Evolutionary conservation across 2,888 invertebrate species (phyloP).

Genomic region (Tineola bisselliella): DNA sequence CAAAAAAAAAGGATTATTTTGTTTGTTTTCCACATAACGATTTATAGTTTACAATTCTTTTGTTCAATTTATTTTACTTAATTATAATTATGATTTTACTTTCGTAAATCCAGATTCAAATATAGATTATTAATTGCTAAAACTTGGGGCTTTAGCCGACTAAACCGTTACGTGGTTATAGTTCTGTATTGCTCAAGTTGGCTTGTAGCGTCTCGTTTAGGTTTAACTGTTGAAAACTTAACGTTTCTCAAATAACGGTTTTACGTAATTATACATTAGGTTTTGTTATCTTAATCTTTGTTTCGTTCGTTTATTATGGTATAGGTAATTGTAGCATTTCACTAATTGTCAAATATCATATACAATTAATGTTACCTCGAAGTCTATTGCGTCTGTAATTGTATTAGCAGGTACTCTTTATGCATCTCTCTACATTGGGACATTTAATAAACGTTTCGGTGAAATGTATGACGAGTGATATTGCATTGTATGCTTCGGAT

Average conservation of each 20-base stretch:
- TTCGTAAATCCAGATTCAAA: neutral
- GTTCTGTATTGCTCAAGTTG: constrained; percentile 1
- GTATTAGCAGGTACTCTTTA: too few species aligned
- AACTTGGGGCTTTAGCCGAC: neutral
- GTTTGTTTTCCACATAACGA: too few species aligned
- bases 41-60: too few species aligned
- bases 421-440: neutral
- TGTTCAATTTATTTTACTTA: neutral
- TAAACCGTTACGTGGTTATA: neutral
- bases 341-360: too few species aligned
- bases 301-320: too few species aligned
- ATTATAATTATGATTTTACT: neutral
- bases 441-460: neutral
- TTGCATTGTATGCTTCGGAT: constrained; percentile 27
- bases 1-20: too few species aligned
- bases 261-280: too few species aligned
- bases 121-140: neutral
- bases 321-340: too few species aligned
- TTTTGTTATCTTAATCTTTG: too few species aligned
- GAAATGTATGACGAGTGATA: constrained; percentile 25
- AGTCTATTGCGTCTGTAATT: too few species aligned
- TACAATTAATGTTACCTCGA: too few species aligned
- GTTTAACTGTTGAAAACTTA: neutral
- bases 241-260: neutral
- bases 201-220: neutral